A percentile compares a stretch with the other conserved stretches of the same genome.
These are phyloP conservation scores for Teleogryllus oceanicus DNA, from an alignment of 2,888 invertebrate species.

Conservation along the genomic window DNA sequence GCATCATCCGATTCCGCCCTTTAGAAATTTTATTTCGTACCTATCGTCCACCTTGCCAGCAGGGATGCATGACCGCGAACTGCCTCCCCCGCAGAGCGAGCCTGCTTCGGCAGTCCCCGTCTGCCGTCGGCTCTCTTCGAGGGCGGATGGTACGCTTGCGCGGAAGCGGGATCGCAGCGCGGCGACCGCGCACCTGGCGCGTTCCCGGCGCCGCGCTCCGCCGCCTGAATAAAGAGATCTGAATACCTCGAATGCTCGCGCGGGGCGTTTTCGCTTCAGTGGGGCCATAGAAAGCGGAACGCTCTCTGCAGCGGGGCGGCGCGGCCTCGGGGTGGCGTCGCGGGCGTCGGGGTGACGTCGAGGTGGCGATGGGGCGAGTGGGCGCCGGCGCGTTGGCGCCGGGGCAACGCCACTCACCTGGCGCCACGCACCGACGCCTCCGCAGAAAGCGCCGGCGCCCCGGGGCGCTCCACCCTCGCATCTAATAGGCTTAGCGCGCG, in stretches of 20 bases:
- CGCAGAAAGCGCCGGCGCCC: conserved; percentile 30
- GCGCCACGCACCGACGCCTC: conserved; percentile 35
- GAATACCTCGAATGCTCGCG: conserved; percentile 18
- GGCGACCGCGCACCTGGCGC: background rate
- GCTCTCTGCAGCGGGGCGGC: conserved; percentile 24
- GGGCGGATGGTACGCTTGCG: too few relatives aligned
- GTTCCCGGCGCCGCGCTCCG: background rate
- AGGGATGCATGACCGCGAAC: too few relatives aligned
- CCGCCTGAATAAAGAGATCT: background rate
- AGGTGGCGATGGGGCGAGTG: background rate
- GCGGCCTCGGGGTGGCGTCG: background rate
- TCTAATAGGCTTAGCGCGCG: conserved; percentile 1
- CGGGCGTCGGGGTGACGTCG: background rate
- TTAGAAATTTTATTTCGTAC: too few relatives aligned
- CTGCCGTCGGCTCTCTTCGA: too few relatives aligned
- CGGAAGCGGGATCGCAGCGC: background rate
- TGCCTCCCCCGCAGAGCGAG: too few relatives aligned
- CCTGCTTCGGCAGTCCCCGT: too few relatives aligned
- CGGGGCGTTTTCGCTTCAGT: background rate
- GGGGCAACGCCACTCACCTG: conserved; percentile 30
- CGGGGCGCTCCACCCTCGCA: background rate
- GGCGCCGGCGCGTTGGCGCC: conserved; percentile 23
- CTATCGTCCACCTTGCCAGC: too few relatives aligned
- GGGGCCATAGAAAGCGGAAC: conserved; percentile 19
- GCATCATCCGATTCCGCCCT: too few relatives aligned